Conservation (phyloP, 2,113 vertebrate genomes). For the Connochaetes taurinus region DNA sequence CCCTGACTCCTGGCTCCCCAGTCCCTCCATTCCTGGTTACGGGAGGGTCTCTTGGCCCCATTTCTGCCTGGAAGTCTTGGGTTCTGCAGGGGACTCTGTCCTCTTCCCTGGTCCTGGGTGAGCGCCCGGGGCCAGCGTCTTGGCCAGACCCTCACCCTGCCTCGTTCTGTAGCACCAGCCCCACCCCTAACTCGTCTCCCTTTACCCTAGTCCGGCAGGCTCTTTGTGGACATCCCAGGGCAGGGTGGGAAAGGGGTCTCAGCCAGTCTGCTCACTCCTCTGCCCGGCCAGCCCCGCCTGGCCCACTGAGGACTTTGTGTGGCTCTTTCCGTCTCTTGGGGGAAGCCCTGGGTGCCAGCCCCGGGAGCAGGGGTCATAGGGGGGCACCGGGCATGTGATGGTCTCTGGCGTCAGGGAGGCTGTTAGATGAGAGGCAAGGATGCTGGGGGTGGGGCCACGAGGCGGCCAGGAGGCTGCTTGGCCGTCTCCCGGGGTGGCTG, state of each 20-base stretch:
- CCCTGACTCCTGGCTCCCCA: no score
- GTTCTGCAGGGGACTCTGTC: no score
- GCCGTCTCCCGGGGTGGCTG: background rate
- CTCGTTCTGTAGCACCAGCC: fast-evolving
- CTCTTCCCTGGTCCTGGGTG: background rate
- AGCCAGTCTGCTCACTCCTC: no score
- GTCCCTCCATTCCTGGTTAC: background rate
- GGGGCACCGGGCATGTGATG: background rate
- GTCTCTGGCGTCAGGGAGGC: background rate
- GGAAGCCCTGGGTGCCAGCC: background rate
- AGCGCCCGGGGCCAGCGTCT: no score
- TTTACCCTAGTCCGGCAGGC: background rate
- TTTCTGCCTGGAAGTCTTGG: background rate
- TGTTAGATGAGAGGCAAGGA: background rate
- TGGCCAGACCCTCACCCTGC: background rate
- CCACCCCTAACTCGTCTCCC: fast-evolving
- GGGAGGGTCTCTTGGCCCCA: background rate
- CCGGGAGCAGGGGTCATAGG: fast-evolving
- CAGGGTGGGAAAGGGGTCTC: background rate
- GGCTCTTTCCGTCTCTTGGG: fast-evolving
- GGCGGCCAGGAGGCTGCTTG: background rate
- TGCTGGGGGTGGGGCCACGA: background rate
- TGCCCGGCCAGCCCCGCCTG: fast-evolving
- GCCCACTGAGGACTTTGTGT: background rate
- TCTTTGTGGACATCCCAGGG: background rate